phyloP scores from a whole-genome alignment of 2,797 vertebrate species.

The Smutsia gigantea region DNA sequence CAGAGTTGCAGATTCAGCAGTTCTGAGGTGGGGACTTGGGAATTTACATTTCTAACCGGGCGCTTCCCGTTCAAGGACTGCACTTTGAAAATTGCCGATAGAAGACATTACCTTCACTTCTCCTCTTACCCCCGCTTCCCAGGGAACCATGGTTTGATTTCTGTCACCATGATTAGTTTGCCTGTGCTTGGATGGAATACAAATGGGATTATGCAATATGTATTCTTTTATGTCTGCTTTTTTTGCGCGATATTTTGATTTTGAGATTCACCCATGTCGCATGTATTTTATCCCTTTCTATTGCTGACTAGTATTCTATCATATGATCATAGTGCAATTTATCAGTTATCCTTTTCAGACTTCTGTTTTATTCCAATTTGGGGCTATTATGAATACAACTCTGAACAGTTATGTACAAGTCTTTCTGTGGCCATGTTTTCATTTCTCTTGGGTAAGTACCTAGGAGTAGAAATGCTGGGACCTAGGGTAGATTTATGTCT shows the following conservation, averaged over 20 bases:
- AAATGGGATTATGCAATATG: not conserved
- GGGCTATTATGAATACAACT: not conserved
- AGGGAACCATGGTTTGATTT: not conserved
- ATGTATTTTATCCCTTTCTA: not conserved
- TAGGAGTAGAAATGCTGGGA: not conserved
- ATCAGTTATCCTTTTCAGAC: not conserved
- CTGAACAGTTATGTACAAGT: not conserved
- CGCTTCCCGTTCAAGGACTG: not conserved
- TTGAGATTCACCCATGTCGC: not conserved
- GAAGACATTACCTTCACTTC: not conserved
- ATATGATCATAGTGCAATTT: not conserved
- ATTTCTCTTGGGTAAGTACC: slow-evolving; percentile 39
- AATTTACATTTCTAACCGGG: not conserved
- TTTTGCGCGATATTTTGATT: not conserved
- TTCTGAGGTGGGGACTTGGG: not conserved
- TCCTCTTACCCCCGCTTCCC: fast-evolving
- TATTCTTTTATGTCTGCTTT: not conserved
- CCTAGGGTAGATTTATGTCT: not conserved
- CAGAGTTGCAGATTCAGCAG: not conserved
- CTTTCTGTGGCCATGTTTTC: not conserved
- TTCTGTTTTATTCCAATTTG: not conserved
- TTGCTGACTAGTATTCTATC: not conserved
- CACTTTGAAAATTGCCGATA: not conserved
- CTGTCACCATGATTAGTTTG: not conserved
- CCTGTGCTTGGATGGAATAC: not conserved